Conservation (phyloP, 2,113 vertebrate species). For the Tympanuchus pallidicinctus region DNA sequence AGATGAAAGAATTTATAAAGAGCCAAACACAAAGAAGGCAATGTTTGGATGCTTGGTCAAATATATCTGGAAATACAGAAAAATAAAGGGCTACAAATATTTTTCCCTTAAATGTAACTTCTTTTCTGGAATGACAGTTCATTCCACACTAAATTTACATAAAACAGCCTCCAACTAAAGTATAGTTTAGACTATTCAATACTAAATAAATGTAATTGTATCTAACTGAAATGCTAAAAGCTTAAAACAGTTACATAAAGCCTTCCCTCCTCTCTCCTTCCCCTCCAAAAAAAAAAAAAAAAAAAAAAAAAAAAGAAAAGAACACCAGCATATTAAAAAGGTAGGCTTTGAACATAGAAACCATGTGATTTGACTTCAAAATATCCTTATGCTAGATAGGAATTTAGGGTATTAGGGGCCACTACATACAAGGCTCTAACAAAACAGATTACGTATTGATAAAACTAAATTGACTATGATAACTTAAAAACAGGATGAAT, state of each 20-base stretch:
- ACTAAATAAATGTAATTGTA: neutral
- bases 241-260: neutral
- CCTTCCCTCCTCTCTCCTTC: no score
- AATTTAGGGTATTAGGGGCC: neutral
- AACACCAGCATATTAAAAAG: neutral
- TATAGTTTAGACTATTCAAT: neutral
- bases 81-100: neutral
- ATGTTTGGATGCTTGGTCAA: conserved; percentile 6
- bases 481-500: neutral
- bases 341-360: neutral
- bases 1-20: conserved; percentile 51
- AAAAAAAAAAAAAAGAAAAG: neutral
- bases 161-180: neutral
- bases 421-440: neutral
- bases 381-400: neutral
- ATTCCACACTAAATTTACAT: neutral
- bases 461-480: neutral
- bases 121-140: neutral
- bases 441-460: neutral
- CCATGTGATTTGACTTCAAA: neutral
- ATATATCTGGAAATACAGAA: conserved; percentile 40
- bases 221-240: neutral
- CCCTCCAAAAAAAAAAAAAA: no score
- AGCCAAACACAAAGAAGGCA: neutral
- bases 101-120: neutral